Base-by-base conservation (phyloP, 2,113 vertebrate genomes). In the Propithecus coquereli region DNA sequence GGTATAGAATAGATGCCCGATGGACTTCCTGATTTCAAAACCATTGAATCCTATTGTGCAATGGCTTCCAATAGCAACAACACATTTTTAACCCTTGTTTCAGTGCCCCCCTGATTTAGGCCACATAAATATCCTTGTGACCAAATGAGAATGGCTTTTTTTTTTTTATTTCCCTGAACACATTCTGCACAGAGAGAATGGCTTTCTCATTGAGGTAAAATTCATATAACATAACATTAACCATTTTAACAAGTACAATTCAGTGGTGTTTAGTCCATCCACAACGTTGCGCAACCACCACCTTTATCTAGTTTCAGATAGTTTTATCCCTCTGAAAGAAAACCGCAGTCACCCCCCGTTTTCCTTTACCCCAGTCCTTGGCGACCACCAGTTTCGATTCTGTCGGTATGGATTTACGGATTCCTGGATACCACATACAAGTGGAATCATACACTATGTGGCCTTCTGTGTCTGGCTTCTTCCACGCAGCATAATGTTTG, bases 1-100 rank as follows among this genome's bases (percentile, higher is more conserved):
- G 27, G 11, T 8, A n/a, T 5, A n/a, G 45, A 3, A 25, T 4
- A 57, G 4, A 10, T 0, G 11, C 17, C 12, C 9, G 5, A 12
- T 45, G 32, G 23, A 52, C 16, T 40, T 73, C 82, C 25, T 8
- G 6, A 47, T 45, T 27, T 47, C 9, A 5, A 40, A 8, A 34
- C 45, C 9, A 2, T 14, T 70, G 18, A 76, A 37, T 25, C 43
- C 17, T 0, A 7, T 13, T 3, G 1, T 4, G 52, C 30, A 22
- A 40, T 23, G 40, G 57, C 16, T 22, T 40, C 32, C 59, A 23
- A 37, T 0, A 8, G n/a, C 1, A 6, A 37, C 2, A 7, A 37
- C 2, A 7, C 3, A 40, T 37, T 27, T 13, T 13, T n/a, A 83
- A 59, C 30, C 27, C 40, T 61, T 30, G 2, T 34, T 68, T 40